A percentile compares a stretch with the other conserved stretches of the same genome.
phyloP scores from a whole-genome alignment of 2,113 vertebrate genomes.

The Antennarius striatus region DNA sequence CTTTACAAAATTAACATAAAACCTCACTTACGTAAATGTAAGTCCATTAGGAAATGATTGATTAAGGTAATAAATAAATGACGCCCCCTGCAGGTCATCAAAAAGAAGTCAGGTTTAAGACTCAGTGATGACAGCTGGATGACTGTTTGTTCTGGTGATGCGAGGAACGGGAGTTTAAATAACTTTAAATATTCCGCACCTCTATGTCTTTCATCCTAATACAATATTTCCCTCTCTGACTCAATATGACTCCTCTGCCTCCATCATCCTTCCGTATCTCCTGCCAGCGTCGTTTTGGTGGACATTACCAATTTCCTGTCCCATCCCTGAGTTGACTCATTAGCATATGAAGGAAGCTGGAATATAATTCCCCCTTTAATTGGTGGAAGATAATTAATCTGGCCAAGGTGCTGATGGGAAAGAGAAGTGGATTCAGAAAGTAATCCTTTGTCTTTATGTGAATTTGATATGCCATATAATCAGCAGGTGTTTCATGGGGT shows the following conservation, averaged over 20 bases:
- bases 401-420: constrained; percentile 34
- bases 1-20: too few species aligned
- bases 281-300: constrained; percentile 31
- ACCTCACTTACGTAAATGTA: too few species aligned
- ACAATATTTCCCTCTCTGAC: constrained; percentile 5
- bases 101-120: too few species aligned
- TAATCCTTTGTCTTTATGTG: constrained; percentile 38
- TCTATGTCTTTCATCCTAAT: not conserved
- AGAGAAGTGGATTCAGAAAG: constrained; percentile 30
- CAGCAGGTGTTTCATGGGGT: constrained; percentile 53
- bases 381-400: constrained; percentile 76
- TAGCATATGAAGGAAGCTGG: constrained; percentile 73
- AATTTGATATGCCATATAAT: constrained; percentile 36
- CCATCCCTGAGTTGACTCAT: constrained; percentile 57
- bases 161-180: not conserved
- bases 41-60: too few species aligned
- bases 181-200: not conserved
- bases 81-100: too few species aligned
- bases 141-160: constrained; percentile 32
- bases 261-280: constrained; percentile 1
- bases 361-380: constrained; percentile 74
- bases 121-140: constrained; percentile 7
- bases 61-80: too few species aligned
- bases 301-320: constrained; percentile 33
- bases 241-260: not conserved